Percentiles rank a stretch among this genome's conserved stretches.
Conservation (phyloP, 2,113 vertebrate genomes). For the Leucoraja erinaceus region DNA sequence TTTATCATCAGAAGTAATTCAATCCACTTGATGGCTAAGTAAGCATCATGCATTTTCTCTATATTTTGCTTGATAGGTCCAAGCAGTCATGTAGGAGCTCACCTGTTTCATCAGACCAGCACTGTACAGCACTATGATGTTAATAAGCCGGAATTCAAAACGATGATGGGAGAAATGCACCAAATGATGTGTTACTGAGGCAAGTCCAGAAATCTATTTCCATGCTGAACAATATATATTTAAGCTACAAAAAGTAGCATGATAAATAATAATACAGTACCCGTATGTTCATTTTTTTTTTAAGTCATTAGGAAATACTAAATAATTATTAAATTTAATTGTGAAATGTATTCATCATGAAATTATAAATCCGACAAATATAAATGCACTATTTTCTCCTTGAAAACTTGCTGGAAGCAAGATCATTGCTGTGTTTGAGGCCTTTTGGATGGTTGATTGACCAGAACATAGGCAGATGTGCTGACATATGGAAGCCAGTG, state of each 20-base stretch:
- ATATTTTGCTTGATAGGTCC: too few species aligned
- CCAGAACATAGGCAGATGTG: constrained; percentile 70
- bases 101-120: too few species aligned
- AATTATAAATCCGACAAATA: neutral
- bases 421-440: constrained; percentile 56
- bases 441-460: constrained; percentile 56
- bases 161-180: neutral
- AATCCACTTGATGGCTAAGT: too few species aligned
- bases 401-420: constrained; percentile 61
- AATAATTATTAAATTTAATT: neutral
- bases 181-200: neutral
- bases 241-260: neutral
- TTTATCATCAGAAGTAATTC: too few species aligned
- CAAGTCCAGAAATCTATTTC: neutral
- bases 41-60: too few species aligned
- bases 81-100: too few species aligned
- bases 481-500: constrained; percentile 71
- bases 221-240: neutral
- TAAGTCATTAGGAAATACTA: neutral
- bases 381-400: constrained; percentile 55
- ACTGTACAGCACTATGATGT: neutral
- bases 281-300: neutral
- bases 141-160: neutral
- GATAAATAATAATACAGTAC: neutral
- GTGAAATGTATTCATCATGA: neutral